These are phyloP conservation scores for Solenodon paradoxus DNA, from an alignment of 2,113 vertebrate species.

Conservation along the genomic window DNA sequence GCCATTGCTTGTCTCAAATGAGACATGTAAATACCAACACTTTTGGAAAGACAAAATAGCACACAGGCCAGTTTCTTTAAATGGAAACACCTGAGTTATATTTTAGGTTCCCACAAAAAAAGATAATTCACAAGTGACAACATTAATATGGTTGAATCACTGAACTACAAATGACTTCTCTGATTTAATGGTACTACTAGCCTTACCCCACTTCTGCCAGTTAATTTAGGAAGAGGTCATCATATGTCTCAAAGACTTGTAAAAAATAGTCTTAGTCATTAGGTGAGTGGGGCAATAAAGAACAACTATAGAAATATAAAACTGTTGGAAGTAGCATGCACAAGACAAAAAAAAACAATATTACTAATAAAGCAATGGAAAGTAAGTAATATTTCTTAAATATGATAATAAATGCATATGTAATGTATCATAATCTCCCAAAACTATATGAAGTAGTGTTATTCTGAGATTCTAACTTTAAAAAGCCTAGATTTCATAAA, in stretches of 20 bases:
- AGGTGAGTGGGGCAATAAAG: background rate
- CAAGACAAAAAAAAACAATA: background rate
- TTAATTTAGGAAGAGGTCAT: background rate
- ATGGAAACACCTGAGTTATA: background rate
- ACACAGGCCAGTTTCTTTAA: background rate
- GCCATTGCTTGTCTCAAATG: background rate
- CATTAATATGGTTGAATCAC: background rate
- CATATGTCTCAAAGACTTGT: background rate
- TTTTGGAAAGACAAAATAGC: background rate
- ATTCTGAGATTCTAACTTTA: constrained; percentile 20
- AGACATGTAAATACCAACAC: background rate
- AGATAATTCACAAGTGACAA: background rate
- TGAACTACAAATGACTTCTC: background rate
- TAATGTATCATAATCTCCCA: background rate
- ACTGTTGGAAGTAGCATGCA: background rate
- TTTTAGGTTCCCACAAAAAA: background rate
- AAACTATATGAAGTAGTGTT: background rate
- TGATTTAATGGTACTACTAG: background rate
- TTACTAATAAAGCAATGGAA: background rate
- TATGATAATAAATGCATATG: background rate
- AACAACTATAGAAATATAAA: background rate
- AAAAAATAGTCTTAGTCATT: background rate
- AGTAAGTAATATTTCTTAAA: background rate
- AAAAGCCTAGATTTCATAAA: constrained; percentile 33
- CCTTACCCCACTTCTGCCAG: background rate